These are phyloP conservation scores for Molorchus minor DNA, from an alignment of 2,888 invertebrate species.

Conservation along the genomic window DNA sequence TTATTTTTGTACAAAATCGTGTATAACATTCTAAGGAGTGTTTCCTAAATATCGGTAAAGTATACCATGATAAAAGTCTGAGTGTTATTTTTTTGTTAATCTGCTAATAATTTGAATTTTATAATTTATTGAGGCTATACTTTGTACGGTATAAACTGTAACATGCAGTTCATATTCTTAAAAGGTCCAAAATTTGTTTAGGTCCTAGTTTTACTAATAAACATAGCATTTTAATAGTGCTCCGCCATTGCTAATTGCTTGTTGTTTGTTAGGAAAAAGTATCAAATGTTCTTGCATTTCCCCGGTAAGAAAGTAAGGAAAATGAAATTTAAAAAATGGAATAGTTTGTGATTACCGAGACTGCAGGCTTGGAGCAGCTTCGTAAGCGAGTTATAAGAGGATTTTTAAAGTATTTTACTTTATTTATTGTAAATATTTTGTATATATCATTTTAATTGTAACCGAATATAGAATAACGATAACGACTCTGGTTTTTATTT, in stretches of 20 bases:
- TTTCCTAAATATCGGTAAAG: not conserved
- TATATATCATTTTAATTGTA: constrained; percentile 29
- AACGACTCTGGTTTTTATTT: not conserved
- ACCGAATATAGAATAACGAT: constrained; percentile 7
- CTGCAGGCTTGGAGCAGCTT: constrained; percentile 35
- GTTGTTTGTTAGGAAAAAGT: constrained; percentile 43
- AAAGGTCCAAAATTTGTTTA: constrained; percentile 5
- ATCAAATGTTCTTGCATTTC: constrained; percentile 43
- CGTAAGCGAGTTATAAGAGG: constrained; percentile 23
- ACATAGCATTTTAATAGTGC: constrained; percentile 18
- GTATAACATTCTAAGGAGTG: not conserved
- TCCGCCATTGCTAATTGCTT: constrained; percentile 31
- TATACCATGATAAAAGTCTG: not conserved
- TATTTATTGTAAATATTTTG: constrained; percentile 37
- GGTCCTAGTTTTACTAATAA: not conserved
- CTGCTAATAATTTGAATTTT: not conserved
- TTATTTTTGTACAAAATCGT: no score
- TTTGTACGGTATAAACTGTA: not conserved
- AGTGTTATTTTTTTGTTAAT: not conserved
- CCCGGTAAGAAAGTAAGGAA: constrained; percentile 41
- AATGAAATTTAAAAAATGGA: constrained; percentile 44
- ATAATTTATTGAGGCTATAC: not conserved
- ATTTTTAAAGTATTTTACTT: constrained; percentile 21
- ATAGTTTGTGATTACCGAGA: constrained; percentile 40
- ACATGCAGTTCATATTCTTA: not conserved